A percentile compares a stretch with the other conserved stretches of the same genome.
These are phyloP conservation scores for Spatulosminthurus flaviceps DNA, from an alignment of 2,888 invertebrate species.

Conservation along the genomic window DNA sequence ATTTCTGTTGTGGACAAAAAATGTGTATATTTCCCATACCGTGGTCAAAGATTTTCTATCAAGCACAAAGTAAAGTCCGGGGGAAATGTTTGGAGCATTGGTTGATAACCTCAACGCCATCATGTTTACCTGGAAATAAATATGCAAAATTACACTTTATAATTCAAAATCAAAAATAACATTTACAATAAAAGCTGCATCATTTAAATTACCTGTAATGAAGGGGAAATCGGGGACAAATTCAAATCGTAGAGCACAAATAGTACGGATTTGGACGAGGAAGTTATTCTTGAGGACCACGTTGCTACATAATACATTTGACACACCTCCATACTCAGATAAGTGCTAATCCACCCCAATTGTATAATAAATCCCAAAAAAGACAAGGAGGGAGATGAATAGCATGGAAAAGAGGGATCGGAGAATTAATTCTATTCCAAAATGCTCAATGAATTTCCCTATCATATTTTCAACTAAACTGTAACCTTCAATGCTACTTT, in stretches of 20 bases:
- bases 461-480: no score
- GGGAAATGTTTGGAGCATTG: background rate
- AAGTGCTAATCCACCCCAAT: background rate
- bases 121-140: background rate
- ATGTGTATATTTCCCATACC: background rate
- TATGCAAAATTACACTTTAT: no score
- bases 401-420: no score
- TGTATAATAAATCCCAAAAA: no score
- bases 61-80: background rate
- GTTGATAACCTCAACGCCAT: background rate
- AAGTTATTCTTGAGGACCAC: background rate
- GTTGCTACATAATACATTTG: background rate
- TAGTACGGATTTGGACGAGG: background rate
- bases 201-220: background rate
- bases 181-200: background rate
- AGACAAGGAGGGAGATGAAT: no score
- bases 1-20: background rate
- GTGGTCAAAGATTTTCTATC: background rate
- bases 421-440: no score
- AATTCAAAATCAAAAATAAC: no score
- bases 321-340: background rate
- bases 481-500: no score
- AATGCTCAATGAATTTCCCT: no score
- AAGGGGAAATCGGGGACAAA: background rate
- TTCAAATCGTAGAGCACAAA: background rate